These are phyloP conservation scores for Frieseomelitta varia DNA, from an alignment of 1,140 invertebrate species.

Conservation along the genomic window DNA sequence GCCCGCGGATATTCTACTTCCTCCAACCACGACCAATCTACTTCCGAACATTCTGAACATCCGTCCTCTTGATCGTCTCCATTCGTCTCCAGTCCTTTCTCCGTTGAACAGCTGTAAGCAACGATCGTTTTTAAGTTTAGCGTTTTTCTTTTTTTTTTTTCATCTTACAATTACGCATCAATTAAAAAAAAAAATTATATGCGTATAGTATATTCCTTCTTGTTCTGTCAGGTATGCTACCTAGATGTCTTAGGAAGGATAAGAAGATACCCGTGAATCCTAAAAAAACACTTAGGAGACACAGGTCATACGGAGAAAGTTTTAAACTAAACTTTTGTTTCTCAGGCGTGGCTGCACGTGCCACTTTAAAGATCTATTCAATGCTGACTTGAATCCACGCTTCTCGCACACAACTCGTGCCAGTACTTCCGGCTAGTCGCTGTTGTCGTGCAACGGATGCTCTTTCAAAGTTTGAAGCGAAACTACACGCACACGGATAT, in stretches of 20 bases:
- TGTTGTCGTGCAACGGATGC: not conserved
- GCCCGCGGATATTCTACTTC: constrained; percentile 71
- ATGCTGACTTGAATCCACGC: constrained; percentile 28
- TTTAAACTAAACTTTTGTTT: constrained; percentile 33
- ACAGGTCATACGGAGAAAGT: not conserved
- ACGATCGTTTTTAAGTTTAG: not conserved
- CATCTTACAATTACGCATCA: not conserved
- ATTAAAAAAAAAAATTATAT: not conserved
- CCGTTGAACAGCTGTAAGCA: constrained; percentile 17
- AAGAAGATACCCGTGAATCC: not conserved
- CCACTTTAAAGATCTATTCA: constrained; percentile 38
- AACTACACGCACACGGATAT: constrained; percentile 1
- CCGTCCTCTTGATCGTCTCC: constrained; percentile 51
- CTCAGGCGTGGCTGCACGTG: constrained; percentile 27
- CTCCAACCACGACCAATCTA: constrained; percentile 81
- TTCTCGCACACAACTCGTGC: constrained; percentile 43
- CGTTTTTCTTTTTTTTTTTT: not conserved
- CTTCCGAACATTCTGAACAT: constrained; percentile 77
- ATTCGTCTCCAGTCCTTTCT: constrained; percentile 28
- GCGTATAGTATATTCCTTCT: not conserved
- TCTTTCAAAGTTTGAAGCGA: not conserved
- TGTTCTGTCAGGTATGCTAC: no score
- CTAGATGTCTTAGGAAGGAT: not conserved
- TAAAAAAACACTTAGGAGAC: not conserved
- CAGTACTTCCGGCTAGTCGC: constrained; percentile 37